Evolutionary conservation across 2,113 vertebrate genomes (phyloP).

Genomic region (Nothoprocta perdicaria): DNA sequence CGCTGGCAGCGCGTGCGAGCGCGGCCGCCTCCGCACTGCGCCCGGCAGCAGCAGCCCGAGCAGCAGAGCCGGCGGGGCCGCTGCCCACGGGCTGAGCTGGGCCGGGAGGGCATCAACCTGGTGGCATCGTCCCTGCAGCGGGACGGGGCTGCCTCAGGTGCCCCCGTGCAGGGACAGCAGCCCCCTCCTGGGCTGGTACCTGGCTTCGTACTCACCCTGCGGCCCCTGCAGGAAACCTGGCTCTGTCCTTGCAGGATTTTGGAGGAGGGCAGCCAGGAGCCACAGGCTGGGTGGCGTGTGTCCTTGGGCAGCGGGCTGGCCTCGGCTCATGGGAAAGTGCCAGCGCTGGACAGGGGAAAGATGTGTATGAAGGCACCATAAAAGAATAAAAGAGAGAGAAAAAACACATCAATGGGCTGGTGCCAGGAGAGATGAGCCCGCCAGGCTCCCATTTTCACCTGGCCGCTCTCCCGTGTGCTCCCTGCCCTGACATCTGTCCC

Average conservation of each 20-base stretch:
- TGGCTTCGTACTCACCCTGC: constrained; percentile 39
- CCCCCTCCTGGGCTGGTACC: neutral
- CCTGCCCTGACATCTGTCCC: neutral
- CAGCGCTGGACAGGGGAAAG: constrained; percentile 50
- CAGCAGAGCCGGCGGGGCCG: too few species aligned
- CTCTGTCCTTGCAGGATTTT: constrained; percentile 34
- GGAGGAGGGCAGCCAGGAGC: constrained; percentile 43
- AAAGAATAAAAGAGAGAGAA: neutral
- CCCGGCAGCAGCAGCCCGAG: neutral
- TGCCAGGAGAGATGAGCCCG: neutral
- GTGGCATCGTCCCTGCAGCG: too few species aligned
- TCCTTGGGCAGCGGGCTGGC: neutral
- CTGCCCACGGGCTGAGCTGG: neutral
- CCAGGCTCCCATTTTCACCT: neutral
- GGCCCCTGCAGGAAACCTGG: constrained; percentile 33
- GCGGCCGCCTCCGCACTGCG: constrained; percentile 23
- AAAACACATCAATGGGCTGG: neutral
- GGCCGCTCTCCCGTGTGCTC: neutral
- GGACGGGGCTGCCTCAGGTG: neutral
- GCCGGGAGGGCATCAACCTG: neutral
- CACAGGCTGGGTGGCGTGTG: neutral
- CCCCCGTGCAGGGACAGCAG: neutral
- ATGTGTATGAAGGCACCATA: neutral
- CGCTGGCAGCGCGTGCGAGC: neutral
- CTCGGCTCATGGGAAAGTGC: constrained; percentile 26